Conservation (phyloP, 2,113 vertebrate genomes). For the Choloepus hoffmanni region DNA sequence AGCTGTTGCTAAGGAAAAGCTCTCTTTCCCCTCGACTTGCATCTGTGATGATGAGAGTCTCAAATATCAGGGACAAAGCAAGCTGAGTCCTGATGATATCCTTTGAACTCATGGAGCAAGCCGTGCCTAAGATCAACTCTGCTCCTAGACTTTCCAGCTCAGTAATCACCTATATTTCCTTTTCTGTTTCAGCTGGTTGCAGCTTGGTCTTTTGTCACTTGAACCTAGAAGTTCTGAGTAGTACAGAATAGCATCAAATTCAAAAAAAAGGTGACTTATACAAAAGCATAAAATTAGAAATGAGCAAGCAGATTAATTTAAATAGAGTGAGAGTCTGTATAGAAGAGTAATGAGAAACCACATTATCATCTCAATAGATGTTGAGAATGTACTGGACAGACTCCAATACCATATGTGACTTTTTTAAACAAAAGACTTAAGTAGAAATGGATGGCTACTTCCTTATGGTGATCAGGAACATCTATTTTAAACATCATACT, state of each 20-base stretch:
- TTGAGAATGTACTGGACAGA: slow-evolving; percentile 63
- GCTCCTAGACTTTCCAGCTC: neutral
- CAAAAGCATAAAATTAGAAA: slow-evolving; percentile 54
- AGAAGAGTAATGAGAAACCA: slow-evolving; percentile 67
- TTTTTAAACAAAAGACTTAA: slow-evolving; percentile 64
- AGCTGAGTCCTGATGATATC: neutral
- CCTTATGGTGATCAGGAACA: slow-evolving; percentile 50
- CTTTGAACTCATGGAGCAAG: neutral
- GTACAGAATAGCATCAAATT: neutral
- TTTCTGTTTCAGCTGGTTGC: neutral
- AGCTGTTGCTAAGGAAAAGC: neutral
- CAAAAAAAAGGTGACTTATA: neutral
- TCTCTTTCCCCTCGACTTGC: neutral
- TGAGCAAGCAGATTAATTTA: slow-evolving; percentile 70
- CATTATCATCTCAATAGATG: slow-evolving; percentile 59
- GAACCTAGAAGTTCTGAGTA: neutral
- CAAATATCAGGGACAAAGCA: neutral
- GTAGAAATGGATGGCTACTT: slow-evolving; percentile 52
- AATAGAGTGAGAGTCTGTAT: slow-evolving; percentile 24
- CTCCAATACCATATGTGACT: slow-evolving; percentile 54
- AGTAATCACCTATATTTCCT: neutral
- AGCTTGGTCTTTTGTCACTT: slow-evolving; percentile 30
- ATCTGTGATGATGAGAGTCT: neutral
- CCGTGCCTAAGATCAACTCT: neutral
- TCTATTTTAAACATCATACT: slow-evolving; percentile 29